Conservation (phyloP, 2,797 vertebrate genomes). For the Sarcophilus harrisii region DNA sequence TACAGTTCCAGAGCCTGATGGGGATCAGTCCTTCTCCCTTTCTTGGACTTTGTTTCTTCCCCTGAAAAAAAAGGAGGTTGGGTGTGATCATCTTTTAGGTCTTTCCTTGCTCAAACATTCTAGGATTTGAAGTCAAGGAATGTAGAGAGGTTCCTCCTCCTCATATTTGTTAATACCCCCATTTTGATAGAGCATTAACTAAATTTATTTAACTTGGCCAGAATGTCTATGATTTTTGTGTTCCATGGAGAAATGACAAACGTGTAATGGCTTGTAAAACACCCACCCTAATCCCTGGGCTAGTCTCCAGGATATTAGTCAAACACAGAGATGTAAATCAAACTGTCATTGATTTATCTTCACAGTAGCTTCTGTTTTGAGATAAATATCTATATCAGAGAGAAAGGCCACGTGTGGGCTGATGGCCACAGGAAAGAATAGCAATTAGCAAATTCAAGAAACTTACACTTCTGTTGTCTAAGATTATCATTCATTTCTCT, state of each 20-base stretch:
- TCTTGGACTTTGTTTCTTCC: not conserved
- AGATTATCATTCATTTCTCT: not conserved
- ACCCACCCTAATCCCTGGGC: not conserved
- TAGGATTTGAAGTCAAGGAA: not conserved
- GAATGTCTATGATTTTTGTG: not conserved
- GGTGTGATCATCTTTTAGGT: not conserved
- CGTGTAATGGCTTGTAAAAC: not conserved
- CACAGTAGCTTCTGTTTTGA: not conserved
- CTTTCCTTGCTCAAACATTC: not conserved
- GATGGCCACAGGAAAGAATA: not conserved
- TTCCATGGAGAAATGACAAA: not conserved
- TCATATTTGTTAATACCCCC: not conserved
- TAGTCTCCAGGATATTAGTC: not conserved
- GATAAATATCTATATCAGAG: not conserved
- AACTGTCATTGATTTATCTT: not conserved
- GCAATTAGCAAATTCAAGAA: not conserved
- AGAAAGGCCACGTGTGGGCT: not conserved
- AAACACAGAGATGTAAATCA: not conserved
- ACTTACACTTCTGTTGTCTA: not conserved
- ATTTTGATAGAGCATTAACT: not conserved
- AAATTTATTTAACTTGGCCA: conserved; percentile 12
- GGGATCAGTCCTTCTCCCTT: not conserved
- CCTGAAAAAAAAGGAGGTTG: rapidly evolving
- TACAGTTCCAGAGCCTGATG: not conserved
- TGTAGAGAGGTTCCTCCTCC: not conserved